Evolutionary conservation across 2,113 vertebrate species (phyloP), one percentile per base, ranked within the genome.

Genomic region (Sterna hirundo): DNA sequence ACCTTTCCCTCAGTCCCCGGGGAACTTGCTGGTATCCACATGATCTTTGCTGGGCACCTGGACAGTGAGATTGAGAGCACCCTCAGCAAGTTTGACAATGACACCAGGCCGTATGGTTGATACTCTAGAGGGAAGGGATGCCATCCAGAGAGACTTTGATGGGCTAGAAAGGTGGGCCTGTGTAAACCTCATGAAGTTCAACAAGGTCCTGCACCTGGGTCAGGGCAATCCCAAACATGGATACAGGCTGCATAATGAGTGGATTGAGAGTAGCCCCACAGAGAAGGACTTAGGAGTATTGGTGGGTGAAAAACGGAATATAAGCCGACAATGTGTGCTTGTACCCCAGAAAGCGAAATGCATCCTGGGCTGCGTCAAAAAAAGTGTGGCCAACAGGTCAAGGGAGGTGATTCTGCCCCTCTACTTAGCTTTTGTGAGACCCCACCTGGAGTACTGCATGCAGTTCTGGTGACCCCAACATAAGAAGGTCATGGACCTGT

Each of bases 11-110:
- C n/a, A 40, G 29, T 65, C 8, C 27, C 1, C 0, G 2, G 21
- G 18, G 2, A 11, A 57, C 15, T 75, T 1, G 1, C 5, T n/a
- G 49, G 11, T 70, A 54, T 19, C 13, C 42, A 68, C 34, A 19
- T 1, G 4, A 32, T 65, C 4, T 70, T 62, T 91, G 52, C 8
- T 1, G 0, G 34, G 10, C 20, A 57, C 18, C 21, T 3, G 13
- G 11, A 16, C n/a, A 77, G 18, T 38, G n/a, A 15, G 23, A 21
- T 5, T 52, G 20, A 52, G 26, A 21, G 11, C 19, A 62, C 42
- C 21, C 3, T 61, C 36, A 42, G 6, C 6, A 32, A 38, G 2
- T 29, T 29, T 74, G 7, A 0, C 0, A 4, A 15, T 46, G 29
- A 68, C 6, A 30, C 22, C 15, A 66, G 64, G 11, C 20, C 52